These are phyloP conservation scores for Myodes glareolus DNA, from an alignment of 2,113 vertebrate genomes.

Conservation along the genomic window DNA sequence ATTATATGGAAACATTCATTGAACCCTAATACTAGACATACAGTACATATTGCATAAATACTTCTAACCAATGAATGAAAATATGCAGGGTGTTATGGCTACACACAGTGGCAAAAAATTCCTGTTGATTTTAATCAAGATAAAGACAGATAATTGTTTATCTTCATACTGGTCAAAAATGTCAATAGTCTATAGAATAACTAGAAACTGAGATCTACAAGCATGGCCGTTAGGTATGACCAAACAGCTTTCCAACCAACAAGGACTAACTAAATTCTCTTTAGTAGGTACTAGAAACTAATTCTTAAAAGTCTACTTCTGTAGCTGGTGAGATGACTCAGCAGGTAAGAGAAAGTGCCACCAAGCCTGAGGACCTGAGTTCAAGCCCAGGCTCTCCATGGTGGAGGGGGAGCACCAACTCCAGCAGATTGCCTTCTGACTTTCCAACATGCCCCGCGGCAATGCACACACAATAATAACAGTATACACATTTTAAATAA, in stretches of 20 bases:
- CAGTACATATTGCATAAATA: not conserved
- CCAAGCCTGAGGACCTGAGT: not conserved
- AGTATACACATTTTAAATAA: not conserved
- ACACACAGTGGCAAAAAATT: not conserved
- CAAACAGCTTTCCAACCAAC: not conserved
- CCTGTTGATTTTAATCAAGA: constrained; percentile 3
- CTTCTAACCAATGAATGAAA: constrained; percentile 26
- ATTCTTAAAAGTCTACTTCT: not conserved
- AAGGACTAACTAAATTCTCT: not conserved
- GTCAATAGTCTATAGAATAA: not conserved
- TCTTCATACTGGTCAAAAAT: not conserved
- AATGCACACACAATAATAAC: not conserved
- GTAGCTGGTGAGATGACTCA: not conserved
- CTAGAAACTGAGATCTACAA: not conserved
- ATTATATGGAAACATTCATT: not conserved
- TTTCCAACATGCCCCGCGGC: not conserved
- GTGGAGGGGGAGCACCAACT: no score
- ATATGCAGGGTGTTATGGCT: not conserved
- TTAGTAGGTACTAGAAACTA: not conserved
- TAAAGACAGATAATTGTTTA: not conserved
- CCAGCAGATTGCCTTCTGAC: not conserved
- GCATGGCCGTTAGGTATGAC: not conserved
- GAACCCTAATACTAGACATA: not conserved
- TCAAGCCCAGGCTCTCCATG: not conserved
- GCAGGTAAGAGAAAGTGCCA: not conserved